Conservation (phyloP, 30 jellyfish, hydroid and myxozoan species). For the Sanderia malayensis region DNA sequence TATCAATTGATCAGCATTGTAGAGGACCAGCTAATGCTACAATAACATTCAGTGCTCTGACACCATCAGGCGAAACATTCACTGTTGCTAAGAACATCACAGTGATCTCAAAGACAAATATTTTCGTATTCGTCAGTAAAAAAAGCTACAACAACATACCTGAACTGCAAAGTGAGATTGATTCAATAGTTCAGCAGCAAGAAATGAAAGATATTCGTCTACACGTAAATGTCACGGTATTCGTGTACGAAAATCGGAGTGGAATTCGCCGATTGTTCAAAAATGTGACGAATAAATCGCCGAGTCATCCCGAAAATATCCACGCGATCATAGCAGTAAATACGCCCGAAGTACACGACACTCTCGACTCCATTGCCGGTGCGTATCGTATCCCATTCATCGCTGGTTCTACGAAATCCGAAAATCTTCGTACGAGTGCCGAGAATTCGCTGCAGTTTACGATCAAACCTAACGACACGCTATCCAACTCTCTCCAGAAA, state of each 20-base stretch:
- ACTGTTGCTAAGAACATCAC: not conserved
- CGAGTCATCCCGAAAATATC: constrained; percentile 16
- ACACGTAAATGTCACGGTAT: not conserved
- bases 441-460: constrained; percentile 11
- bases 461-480: not conserved
- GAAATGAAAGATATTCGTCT: not conserved
- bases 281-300: not conserved
- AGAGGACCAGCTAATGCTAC: not conserved
- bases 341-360: constrained; percentile 9
- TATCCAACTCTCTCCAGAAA: not conserved
- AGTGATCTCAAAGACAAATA: not conserved
- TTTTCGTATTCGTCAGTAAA: not conserved
- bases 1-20: not conserved
- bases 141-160: not conserved
- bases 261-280: constrained; percentile 17
- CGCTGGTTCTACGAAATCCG: constrained; percentile 19
- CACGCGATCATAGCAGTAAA: constrained; percentile 52
- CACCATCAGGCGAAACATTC: not conserved
- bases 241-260: constrained; percentile 2
- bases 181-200: not conserved
- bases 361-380: constrained; percentile 16
- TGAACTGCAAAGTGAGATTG: not conserved
- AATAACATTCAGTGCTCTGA: not conserved
- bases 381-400: constrained; percentile 28
- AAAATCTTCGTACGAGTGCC: not conserved